Evolutionary conservation across 2,888 invertebrate species (phyloP).

Genomic region (Tigriopus californicus): DNA sequence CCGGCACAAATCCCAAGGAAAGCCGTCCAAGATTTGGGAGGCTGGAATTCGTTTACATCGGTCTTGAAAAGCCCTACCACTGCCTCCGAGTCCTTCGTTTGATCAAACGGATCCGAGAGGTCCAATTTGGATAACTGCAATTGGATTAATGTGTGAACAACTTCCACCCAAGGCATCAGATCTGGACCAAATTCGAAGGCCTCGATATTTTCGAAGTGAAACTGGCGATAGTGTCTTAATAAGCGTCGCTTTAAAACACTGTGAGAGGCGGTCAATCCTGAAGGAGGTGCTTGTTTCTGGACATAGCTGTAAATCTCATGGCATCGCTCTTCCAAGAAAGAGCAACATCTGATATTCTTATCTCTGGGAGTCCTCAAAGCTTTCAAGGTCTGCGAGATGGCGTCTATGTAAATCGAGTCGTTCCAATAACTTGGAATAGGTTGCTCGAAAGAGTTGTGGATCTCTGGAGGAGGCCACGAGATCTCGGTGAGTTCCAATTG

Average conservation of each 20-base stretch:
- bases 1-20: not conserved
- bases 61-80: not conserved
- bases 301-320: not conserved
- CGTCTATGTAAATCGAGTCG: not conserved
- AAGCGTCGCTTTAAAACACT: not conserved
- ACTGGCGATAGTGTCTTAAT: not conserved
- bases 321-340: not conserved
- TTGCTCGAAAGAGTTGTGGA: not conserved
- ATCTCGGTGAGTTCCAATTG: not conserved
- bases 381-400: not conserved
- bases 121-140: not conserved
- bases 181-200: not conserved
- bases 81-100: not conserved
- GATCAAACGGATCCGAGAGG: not conserved
- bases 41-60: not conserved
- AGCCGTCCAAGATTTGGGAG: not conserved
- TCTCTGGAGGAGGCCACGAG: constrained; percentile 10
- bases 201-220: too few relatives aligned
- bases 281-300: not conserved
- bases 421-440: constrained; percentile 8
- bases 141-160: constrained; percentile 3
- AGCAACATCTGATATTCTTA: not conserved
- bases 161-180: not conserved
- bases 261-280: not conserved
- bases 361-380: not conserved